A percentile compares a stretch with the other conserved stretches of the same genome.
Evolutionary conservation across 2,888 invertebrate genomes (phyloP).

Genomic region (Drosophila greeni): DNA sequence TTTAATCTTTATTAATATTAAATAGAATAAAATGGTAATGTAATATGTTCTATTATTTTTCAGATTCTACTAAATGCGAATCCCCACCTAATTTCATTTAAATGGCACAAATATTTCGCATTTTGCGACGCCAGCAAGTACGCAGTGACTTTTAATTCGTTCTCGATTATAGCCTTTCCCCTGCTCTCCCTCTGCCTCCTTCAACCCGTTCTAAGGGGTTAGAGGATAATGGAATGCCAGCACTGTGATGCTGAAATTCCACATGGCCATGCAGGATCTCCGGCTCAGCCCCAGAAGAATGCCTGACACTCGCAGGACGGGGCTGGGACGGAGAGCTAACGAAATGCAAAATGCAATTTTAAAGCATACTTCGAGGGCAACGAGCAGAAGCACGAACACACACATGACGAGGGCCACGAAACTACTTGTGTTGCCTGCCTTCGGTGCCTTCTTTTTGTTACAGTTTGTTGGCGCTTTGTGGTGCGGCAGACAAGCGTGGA

Average conservation of each 20-base stretch:
- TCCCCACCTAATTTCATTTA: background rate
- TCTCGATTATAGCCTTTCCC: constrained; percentile 1
- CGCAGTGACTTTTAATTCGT: constrained; percentile 5
- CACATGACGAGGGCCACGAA: constrained; percentile 16
- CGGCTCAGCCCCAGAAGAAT: constrained; percentile 1
- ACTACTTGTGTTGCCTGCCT: constrained; percentile 7
- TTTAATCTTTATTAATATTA: background rate
- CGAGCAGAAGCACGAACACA: constrained; percentile 47
- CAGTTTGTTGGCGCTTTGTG: constrained; percentile 38
- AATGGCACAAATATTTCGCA: background rate
- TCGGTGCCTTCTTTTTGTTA: constrained; percentile 20
- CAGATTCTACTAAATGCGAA: background rate
- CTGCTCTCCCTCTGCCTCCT: background rate
- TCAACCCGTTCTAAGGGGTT: background rate
- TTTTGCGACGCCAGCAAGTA: constrained; percentile 1
- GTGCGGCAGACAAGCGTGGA: constrained; percentile 59
- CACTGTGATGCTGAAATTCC: constrained; percentile 12
- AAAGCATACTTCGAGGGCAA: constrained; percentile 60
- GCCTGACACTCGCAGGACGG: constrained; percentile 22
- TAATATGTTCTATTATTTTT: too few relatives aligned
- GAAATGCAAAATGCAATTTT: constrained; percentile 50
- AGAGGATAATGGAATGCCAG: constrained; percentile 10
- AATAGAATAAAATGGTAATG: background rate
- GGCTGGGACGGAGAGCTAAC: constrained; percentile 7
- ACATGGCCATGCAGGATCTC: constrained; percentile 16